Percentiles rank a stretch among this genome's conserved stretches.
Evolutionary conservation across 30 jellyfish, hydroid and myxozoan genomes (phyloP).

Genomic region (Euphysa ruthae): DNA sequence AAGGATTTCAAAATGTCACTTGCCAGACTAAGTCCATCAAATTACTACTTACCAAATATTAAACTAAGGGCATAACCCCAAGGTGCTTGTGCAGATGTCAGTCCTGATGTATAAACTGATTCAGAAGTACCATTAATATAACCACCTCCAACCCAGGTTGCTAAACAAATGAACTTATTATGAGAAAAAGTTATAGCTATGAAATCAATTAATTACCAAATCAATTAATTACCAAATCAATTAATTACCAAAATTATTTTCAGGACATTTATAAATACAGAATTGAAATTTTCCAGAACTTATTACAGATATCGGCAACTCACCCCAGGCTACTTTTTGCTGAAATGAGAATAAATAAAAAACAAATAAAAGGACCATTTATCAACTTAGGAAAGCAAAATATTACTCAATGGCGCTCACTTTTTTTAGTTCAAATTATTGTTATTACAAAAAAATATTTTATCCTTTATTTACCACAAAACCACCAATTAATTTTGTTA

Average conservation of each 20-base stretch:
- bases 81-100: constrained; percentile 89
- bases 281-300: too few relatives aligned
- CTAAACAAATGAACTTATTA: constrained; percentile 12
- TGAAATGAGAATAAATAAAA: too few relatives aligned
- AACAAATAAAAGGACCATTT: too few relatives aligned
- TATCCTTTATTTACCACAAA: too few relatives aligned
- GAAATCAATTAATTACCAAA: background rate
- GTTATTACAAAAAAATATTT: too few relatives aligned
- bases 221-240: background rate
- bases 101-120: constrained; percentile 66
- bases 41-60: constrained; percentile 53
- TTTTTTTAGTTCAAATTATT: too few relatives aligned
- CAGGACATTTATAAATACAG: background rate
- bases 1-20: too few relatives aligned
- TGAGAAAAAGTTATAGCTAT: background rate
- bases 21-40: background rate
- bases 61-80: constrained; percentile 93
- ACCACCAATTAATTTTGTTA: too few relatives aligned
- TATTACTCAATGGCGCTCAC: too few relatives aligned
- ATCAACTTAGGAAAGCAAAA: too few relatives aligned
- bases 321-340: too few relatives aligned
- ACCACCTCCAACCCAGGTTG: constrained; percentile 99
- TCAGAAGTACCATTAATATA: constrained; percentile 90
- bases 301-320: too few relatives aligned
- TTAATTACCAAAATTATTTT: background rate